phyloP scores from a whole-genome alignment of 2,888 invertebrate genomes.

The Metalampra italica region DNA sequence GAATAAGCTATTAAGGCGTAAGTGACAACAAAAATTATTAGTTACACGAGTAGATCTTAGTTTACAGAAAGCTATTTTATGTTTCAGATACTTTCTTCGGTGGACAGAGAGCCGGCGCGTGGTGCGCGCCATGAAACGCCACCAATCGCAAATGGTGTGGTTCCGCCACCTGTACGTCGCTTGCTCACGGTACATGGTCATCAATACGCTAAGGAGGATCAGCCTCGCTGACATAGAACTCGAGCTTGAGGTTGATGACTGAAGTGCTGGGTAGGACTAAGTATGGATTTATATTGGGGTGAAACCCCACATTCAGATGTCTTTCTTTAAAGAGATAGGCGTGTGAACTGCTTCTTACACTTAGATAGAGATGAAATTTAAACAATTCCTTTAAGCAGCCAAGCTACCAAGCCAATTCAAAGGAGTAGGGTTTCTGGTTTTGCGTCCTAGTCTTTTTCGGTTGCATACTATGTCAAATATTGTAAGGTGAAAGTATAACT shows the following conservation, averaged over 20 bases:
- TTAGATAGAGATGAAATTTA: too few relatives aligned
- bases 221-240: slow-evolving; percentile 86
- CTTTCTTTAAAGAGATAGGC: not conserved
- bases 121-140: slow-evolving; percentile 89
- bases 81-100: slow-evolving; percentile 81
- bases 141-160: slow-evolving; percentile 97
- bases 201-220: slow-evolving; percentile 91
- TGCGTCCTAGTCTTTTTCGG: too few relatives aligned
- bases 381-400: too few relatives aligned
- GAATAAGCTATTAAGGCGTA: too few relatives aligned
- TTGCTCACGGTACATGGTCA: slow-evolving; percentile 93
- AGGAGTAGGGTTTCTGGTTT: too few relatives aligned
- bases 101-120: slow-evolving; percentile 79
- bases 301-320: not conserved
- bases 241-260: slow-evolving; percentile 84
- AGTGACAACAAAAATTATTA: too few relatives aligned
- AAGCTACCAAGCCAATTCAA: too few relatives aligned
- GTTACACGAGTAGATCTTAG: too few relatives aligned
- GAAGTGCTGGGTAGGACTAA: slow-evolving; percentile 10
- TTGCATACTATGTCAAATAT: too few relatives aligned
- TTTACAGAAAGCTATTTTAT: too few relatives aligned
- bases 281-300: not conserved
- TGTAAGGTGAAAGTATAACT: too few relatives aligned
- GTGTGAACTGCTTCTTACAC: not conserved
- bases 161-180: slow-evolving; percentile 92